Evolutionary conservation across 1,140 invertebrate genomes (phyloP).

Genomic region (Drosophila ogumai): DNA sequence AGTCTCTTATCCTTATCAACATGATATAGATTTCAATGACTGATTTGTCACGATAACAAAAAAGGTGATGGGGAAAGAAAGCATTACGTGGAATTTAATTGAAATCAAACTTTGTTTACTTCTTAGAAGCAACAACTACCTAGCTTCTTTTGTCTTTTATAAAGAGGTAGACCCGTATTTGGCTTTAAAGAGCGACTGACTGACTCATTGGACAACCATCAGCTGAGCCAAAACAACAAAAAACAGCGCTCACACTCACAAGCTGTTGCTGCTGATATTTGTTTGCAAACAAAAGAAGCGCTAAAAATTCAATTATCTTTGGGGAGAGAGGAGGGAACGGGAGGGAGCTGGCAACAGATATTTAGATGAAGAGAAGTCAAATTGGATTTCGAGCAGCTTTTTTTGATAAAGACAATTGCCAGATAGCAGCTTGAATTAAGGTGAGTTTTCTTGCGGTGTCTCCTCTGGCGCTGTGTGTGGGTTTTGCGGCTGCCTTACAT

Average conservation of each 20-base stretch:
- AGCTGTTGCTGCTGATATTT: slow-evolving; percentile 46
- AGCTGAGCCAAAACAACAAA: slow-evolving; percentile 41
- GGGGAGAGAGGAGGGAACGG: background rate
- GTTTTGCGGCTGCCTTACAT: slow-evolving; percentile 23
- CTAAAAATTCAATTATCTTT: slow-evolving; percentile 52
- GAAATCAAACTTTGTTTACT: background rate
- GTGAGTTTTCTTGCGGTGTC: slow-evolving; percentile 18
- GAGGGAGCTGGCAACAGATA: background rate
- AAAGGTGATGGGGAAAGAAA: background rate
- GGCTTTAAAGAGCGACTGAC: slow-evolving; percentile 7
- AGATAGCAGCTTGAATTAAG: slow-evolving; percentile 8
- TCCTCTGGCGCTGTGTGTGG: background rate
- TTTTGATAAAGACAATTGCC: slow-evolving; percentile 34
- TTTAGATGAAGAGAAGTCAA: slow-evolving; percentile 26
- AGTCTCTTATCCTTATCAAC: background rate
- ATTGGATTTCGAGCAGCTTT: slow-evolving; percentile 33
- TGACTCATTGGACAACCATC: slow-evolving; percentile 33
- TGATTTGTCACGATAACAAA: background rate
- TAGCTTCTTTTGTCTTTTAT: background rate
- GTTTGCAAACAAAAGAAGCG: slow-evolving; percentile 63
- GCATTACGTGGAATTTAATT: background rate
- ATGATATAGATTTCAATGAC: background rate
- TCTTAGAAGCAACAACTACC: background rate
- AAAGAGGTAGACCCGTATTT: slow-evolving; percentile 4
- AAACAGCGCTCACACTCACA: slow-evolving; percentile 9